Conservation (phyloP, 1,140 invertebrate genomes). For the Tetramorium simillimum region DNA sequence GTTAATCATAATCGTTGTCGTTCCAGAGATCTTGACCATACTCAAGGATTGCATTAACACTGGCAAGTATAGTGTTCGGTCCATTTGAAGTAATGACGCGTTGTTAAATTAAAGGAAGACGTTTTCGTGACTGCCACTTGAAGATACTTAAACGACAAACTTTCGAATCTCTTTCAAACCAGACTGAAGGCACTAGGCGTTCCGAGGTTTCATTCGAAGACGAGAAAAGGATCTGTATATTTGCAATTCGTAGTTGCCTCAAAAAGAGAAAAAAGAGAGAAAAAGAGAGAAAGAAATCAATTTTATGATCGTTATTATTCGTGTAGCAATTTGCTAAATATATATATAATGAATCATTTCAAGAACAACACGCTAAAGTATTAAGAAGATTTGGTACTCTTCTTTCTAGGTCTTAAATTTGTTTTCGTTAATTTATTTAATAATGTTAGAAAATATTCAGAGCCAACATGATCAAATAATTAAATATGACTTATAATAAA, state of each 20-base stretch:
- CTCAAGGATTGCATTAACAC: conserved; percentile 43
- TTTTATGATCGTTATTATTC: conserved; percentile 7
- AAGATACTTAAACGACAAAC: conserved; percentile 35
- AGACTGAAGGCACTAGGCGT: neutral
- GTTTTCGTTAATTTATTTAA: neutral
- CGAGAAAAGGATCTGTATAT: neutral
- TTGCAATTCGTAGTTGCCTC: neutral
- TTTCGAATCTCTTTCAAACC: conserved; percentile 25
- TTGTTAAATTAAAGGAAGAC: conserved; percentile 33
- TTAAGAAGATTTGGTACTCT: neutral
- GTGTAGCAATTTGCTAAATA: neutral
- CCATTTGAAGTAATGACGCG: conserved; percentile 42
- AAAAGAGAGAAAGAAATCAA: neutral
- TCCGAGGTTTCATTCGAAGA: neutral
- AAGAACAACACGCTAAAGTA: neutral
- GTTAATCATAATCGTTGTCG: conserved; percentile 64
- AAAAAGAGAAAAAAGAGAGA: neutral
- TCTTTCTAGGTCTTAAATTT: neutral
- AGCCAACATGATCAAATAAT: neutral
- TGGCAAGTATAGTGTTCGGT: neutral
- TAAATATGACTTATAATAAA: neutral
- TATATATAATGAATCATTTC: neutral
- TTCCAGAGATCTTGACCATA: conserved; percentile 62
- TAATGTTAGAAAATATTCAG: neutral
- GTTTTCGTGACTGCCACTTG: conserved; percentile 33